These are phyloP conservation scores for Drosophila ezoana DNA, from an alignment of 2,888 invertebrate species.

Conservation along the genomic window DNA sequence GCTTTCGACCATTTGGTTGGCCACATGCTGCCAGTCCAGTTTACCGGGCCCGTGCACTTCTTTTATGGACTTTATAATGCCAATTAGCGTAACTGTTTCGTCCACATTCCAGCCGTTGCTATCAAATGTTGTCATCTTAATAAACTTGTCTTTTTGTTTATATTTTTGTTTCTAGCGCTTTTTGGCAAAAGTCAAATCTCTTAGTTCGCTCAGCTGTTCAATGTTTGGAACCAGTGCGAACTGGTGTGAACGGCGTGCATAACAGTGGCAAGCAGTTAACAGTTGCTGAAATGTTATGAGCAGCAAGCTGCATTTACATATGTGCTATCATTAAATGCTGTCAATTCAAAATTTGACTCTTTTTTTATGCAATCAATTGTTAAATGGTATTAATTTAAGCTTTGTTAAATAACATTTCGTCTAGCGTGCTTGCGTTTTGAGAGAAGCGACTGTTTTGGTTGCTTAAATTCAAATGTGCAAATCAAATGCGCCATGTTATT, in stretches of 20 bases:
- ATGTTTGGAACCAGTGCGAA: conserved; percentile 13
- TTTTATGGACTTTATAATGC: conserved; percentile 28
- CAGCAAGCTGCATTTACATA: not conserved
- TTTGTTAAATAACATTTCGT: too few species aligned
- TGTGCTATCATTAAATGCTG: not conserved
- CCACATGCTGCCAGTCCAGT: conserved; percentile 43
- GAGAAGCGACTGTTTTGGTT: not conserved
- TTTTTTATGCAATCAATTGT: not conserved
- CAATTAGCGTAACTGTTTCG: conserved; percentile 39
- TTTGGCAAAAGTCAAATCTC: not conserved
- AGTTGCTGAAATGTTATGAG: conserved; percentile 1
- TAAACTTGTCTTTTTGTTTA: conserved; percentile 17
- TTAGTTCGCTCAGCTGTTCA: conserved; percentile 25
- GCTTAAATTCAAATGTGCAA: not conserved
- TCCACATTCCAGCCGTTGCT: conserved; percentile 24
- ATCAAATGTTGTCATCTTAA: conserved; percentile 38
- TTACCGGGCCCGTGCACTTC: conserved; percentile 2
- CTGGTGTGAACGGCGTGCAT: not conserved
- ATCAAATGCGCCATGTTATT: conserved; percentile 3
- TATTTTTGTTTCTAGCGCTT: not conserved
- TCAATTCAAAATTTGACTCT: not conserved
- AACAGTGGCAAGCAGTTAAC: conserved; percentile 2
- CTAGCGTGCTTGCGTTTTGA: not conserved
- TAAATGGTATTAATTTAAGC: too few species aligned
- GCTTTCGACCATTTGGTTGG: conserved; percentile 28